Base-by-base conservation (phyloP, 2,888 invertebrate species). In the Drosophila greeni region DNA sequence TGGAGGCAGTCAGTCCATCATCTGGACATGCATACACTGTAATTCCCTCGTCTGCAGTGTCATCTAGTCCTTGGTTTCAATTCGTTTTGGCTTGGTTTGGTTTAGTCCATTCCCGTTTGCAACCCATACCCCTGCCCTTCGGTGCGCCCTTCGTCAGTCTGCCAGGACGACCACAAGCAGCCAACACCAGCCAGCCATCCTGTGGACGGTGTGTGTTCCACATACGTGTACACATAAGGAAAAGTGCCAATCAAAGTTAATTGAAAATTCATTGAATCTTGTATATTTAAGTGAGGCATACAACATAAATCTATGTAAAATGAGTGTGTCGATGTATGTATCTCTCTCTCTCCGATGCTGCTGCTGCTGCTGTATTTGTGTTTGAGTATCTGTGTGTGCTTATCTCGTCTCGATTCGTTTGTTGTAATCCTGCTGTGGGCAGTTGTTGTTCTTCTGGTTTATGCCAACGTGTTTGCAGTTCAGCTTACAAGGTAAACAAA, bases 181-280 rank as follows among this genome's bases (percentile, higher is more conserved):
- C 47, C 51, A 40, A 58, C 42, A 57, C 36, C 53, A 47, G 39
- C 26, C 53, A 47, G 40, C 42, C 48, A 49, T 49, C 57, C 51
- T 66, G 31, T 57, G 58, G 40, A 49, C 29, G 67, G 23, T 48
- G 36, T 48, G 39, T 42, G 40, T 14, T 42, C 31, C 69, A 18
- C 12, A 45, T 14, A 20, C 18, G 18, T 31, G 14, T n/a, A 31
- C 31, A 72, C 67, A 69, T 69, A 74, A 76, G 76, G 79, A 81
- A 81, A 81, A 81, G 84, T 81, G 80, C 74, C 80, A 81, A 81
- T 81, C 80, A 81, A 81, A 82, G 74, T 82, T 81, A 84, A 81
- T 81, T 81, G 80, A 81, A 81, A 84, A 84, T 81, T 81, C 84
- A 81, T 82, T 82, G 82, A 84, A 81, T 82, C 72, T 70, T 80